Evolutionary conservation across 2,797 vertebrate species (phyloP).

Genomic region (Ctenochaetus hawaiiensis): DNA sequence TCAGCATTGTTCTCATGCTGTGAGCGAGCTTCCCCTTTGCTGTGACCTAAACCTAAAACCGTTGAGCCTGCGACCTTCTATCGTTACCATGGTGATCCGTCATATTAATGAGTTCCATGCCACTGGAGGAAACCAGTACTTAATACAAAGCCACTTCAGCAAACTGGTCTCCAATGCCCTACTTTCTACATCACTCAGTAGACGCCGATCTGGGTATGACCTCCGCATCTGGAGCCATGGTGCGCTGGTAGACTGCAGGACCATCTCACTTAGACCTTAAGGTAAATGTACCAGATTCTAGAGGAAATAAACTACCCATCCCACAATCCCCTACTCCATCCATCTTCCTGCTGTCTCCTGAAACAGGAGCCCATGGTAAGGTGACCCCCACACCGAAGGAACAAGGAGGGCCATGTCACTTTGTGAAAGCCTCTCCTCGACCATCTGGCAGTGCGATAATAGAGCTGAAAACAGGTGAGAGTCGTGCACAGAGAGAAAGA

Average conservation of each 20-base stretch:
- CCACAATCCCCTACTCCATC: slow-evolving; percentile 74
- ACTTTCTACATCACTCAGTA: slow-evolving; percentile 52
- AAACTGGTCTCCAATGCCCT: slow-evolving; percentile 53
- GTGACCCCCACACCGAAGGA: slow-evolving; percentile 73
- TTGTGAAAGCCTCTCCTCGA: slow-evolving; percentile 73
- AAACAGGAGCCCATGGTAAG: slow-evolving; percentile 76
- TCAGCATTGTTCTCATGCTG: slow-evolving; percentile 15
- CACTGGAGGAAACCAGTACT: slow-evolving; percentile 51
- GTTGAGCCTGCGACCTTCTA: slow-evolving; percentile 56
- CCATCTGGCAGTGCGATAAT: slow-evolving; percentile 78
- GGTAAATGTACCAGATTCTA: slow-evolving; percentile 32
- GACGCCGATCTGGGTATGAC: slow-evolving; percentile 45
- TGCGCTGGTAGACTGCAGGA: slow-evolving; percentile 8
- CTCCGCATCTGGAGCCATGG: slow-evolving; percentile 28
- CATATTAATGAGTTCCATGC: slow-evolving; percentile 68
- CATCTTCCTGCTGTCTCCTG: slow-evolving; percentile 78
- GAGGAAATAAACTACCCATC: slow-evolving; percentile 70
- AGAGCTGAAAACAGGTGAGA: slow-evolving; percentile 70
- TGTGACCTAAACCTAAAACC: slow-evolving; percentile 62
- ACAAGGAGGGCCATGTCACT: slow-evolving; percentile 77
- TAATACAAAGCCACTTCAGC: slow-evolving; percentile 46
- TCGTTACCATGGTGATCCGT: slow-evolving; percentile 61
- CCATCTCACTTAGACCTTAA: slow-evolving; percentile 57
- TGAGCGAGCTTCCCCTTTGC: slow-evolving; percentile 11
- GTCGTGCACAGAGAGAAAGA: slow-evolving; percentile 17